Percentiles rank a stretch among this genome's conserved stretches.
phyloP scores from a whole-genome alignment of 1,140 invertebrate species.

The Macrobrachium rosenbergii region DNA sequence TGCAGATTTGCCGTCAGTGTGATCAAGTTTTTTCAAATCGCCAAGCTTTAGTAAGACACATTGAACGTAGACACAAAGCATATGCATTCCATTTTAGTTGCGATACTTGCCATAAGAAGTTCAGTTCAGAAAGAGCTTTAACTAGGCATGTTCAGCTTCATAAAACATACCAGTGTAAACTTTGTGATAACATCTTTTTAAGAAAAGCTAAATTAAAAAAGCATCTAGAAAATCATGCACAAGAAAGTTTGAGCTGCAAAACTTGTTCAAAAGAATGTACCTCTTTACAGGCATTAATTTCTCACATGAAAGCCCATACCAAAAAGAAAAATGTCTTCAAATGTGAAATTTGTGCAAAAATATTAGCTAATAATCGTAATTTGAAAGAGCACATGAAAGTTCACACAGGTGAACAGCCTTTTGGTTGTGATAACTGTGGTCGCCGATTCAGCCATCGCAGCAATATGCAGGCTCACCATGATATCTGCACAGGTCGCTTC shows the following conservation, averaged over 20 bases:
- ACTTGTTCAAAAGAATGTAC: slow-evolving; percentile 50
- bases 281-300: slow-evolving; percentile 59
- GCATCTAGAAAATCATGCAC: slow-evolving; percentile 60
- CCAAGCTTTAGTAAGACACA: slow-evolving; percentile 61
- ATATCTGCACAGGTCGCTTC: slow-evolving; percentile 60
- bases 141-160: slow-evolving; percentile 58
- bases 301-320: slow-evolving; percentile 59
- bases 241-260: slow-evolving; percentile 53
- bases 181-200: slow-evolving; percentile 60
- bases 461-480: slow-evolving; percentile 59
- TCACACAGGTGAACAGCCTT: slow-evolving; percentile 64
- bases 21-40: slow-evolving; percentile 65
- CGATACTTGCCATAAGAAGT: slow-evolving; percentile 61
- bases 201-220: slow-evolving; percentile 62
- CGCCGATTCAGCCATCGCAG: slow-evolving; percentile 54
- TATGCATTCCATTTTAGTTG: slow-evolving; percentile 57
- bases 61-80: slow-evolving; percentile 63
- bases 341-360: slow-evolving; percentile 58
- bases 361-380: slow-evolving; percentile 63
- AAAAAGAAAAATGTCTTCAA: slow-evolving; percentile 26
- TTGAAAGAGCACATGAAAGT: slow-evolving; percentile 51
- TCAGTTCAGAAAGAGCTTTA: slow-evolving; percentile 61
- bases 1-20: slow-evolving; percentile 65
- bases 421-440: slow-evolving; percentile 61
- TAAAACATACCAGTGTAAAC: slow-evolving; percentile 62